Base-by-base conservation (phyloP, 2,113 vertebrate genomes). In the Danio rerio region DNA sequence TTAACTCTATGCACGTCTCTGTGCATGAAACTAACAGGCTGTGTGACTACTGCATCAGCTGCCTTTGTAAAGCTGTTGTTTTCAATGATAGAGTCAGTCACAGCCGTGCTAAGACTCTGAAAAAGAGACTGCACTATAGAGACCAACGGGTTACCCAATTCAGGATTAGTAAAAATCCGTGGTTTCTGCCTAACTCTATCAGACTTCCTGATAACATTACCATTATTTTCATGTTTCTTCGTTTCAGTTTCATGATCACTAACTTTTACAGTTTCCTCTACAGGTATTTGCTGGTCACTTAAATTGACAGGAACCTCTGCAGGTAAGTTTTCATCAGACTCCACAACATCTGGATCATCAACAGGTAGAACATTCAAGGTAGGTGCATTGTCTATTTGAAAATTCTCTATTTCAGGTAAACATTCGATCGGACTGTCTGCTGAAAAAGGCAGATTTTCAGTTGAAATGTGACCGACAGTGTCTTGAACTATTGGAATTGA, bases 71-170 rank as follows among this genome's bases (percentile, higher is more conserved):
- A n/a, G n/a, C n/a, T n/a, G n/a, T n/a, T n/a, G n/a, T n/a, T n/a
- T n/a, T n/a, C n/a, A 3, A 31, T 31, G 31, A 31, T 31, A 3
- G 31, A 31, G 31, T 78, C 76, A 40, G 61, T 53, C 7, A 78
- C 18, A 12, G 76, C 76, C 42, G 47, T 66, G 13, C 49, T 78
- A 3, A 78, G 31, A 0, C 76, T 52, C 20, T 78, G 61, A 9
- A 78, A 52, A 5, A 78, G 45, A 15, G 59, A 63, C 18, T 65
- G 75, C 9, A 78, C 59, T 50, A 65, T 52, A 2, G 75, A 63
- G 2, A 78, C 13, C 18, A 78, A 21, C 6, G 75, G 75, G 15
- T 78, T 78, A 40, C 61, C 76, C 31, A 78, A 43, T n/a, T 78
- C 20, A n/a, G 76, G 45, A n/a, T 78, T 66, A 31, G 59, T 63